phyloP scores from a whole-genome alignment of 2,797 vertebrate species.

The Gallinago stenura region DNA sequence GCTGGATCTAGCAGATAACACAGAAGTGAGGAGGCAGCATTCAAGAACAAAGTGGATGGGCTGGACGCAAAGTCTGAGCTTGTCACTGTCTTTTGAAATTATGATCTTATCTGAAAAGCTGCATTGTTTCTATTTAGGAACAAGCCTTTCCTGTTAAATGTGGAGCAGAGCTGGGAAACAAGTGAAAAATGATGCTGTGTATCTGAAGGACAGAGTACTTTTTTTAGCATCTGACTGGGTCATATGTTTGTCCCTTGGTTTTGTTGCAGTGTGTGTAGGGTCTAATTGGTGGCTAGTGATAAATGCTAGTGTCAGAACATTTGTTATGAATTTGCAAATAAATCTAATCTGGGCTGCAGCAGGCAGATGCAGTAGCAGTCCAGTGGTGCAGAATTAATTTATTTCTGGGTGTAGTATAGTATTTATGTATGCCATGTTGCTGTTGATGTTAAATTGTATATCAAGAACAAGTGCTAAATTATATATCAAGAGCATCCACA shows the following conservation, averaged over 20 bases:
- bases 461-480: constrained; percentile 13
- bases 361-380: not conserved
- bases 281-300: constrained; percentile 28
- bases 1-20: constrained; percentile 22
- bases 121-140: constrained; percentile 27
- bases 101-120: constrained; percentile 17
- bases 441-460: not conserved
- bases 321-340: constrained; percentile 31
- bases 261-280: not conserved
- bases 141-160: not conserved
- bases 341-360: constrained; percentile 7
- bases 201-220: constrained; percentile 29
- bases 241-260: constrained; percentile 16
- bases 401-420: not conserved
- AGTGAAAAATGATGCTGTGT: constrained; percentile 23
- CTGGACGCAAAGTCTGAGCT: not conserved
- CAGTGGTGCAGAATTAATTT: constrained; percentile 8
- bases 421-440: not conserved
- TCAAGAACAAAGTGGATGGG: not conserved
- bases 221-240: constrained; percentile 25
- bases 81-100: not conserved
- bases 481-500: not conserved
- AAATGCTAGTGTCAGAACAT: constrained; percentile 31
- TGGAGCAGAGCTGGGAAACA: not conserved
- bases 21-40: not conserved